Evolutionary conservation across 2,113 vertebrate genomes (phyloP), one percentile per base, ranked within the genome.

Genomic region (Apteryx owenii): DNA sequence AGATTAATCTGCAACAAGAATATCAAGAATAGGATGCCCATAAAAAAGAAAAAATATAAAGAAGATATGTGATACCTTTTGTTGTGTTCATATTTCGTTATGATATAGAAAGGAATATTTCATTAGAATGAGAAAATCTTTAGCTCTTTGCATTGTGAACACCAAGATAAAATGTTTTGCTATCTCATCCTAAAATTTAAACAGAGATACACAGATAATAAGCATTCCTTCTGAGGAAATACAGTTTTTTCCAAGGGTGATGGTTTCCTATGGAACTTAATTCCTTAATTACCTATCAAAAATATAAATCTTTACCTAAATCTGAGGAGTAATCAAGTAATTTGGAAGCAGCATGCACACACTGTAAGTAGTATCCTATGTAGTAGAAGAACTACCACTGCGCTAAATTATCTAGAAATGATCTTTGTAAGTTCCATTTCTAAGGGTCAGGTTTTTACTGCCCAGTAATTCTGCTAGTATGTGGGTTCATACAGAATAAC

Each of bases 221-320:
- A 84, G 79, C 56, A 44, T 61, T 69, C 60, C 7, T 16, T 75
- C 10, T 85, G 64, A 73, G 19, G 11, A 86, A 84, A 81, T 78
- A 1, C 0, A n/a, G 0, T 25, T 62, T 90, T 66, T 93, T 68
- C 60, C 40, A 48, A 36, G 88, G 7, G 3, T 36, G 4, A 19
- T 70, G 12, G 18, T 90, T 96, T 91, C 61, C 36, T 82, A 44
- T 61, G 53, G 81, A 58, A 89, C 83, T 75, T 48, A 62, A 95
- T 87, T 97, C 68, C 93, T 84, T 97, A 94, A 97, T 93, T 96
- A 91, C n/a, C 65, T 93, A 81, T 44, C 48, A 91, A 78, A 96
- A 97, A 85, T 89, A 93, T 42, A 94, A 93, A 92, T 95, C 53
- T 33, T 83, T 89, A 85, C 64, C 60, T 95, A 93, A 96, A 94